Evolutionary conservation across 2,888 invertebrate genomes (phyloP), one percentile per base, ranked within the genome.

Genomic region (Tethea ocularis): DNA sequence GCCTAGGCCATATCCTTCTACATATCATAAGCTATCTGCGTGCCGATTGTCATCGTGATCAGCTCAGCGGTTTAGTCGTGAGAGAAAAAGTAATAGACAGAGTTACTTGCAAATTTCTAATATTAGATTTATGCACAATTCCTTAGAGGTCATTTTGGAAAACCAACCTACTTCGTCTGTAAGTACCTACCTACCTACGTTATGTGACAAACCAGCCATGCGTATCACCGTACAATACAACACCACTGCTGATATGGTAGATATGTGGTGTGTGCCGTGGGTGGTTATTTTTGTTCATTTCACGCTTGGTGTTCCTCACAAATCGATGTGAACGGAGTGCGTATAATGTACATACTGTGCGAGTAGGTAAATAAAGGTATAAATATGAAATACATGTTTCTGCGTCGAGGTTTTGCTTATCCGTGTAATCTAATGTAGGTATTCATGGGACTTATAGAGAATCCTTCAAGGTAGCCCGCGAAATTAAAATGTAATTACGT

Each of bases 241-340:
- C 55, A 60, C 64, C 64, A 58, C 61, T 57, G 67, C 69, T 71
- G 59, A 67, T 66, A 62, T 36, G 54, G 54, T 62, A 60, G 60
- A 61, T 63, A 56, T 60, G 70, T 70, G 67, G 67, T 29, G 61
- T 74, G 72, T 65, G 65, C 61, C 70, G 76, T 76, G 80, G 79
- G 75, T 77, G 73, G 78, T 80, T 84, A 83, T 85, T 86, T 85
- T 77, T 73, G 83, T 86, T 89, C 83, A 88, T 89, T 89, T 89
- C 89, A 89, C 87, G 89, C 79, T 82, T 72, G 72, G 78, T 63
- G 70, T 74, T 74, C 69, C 84, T 76, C 81, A 74, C 81, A 82
- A 84, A 85, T 83, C 79, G 84, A 68, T 72, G 75, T 64, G 74
- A 73, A 74, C 71, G 66, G 67, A 69, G 67, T 67, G 62, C 60